Evolutionary conservation across 1,140 invertebrate genomes (phyloP), one percentile per base, ranked within the genome.

Genomic region (Zaprionus ghesquierei): DNA sequence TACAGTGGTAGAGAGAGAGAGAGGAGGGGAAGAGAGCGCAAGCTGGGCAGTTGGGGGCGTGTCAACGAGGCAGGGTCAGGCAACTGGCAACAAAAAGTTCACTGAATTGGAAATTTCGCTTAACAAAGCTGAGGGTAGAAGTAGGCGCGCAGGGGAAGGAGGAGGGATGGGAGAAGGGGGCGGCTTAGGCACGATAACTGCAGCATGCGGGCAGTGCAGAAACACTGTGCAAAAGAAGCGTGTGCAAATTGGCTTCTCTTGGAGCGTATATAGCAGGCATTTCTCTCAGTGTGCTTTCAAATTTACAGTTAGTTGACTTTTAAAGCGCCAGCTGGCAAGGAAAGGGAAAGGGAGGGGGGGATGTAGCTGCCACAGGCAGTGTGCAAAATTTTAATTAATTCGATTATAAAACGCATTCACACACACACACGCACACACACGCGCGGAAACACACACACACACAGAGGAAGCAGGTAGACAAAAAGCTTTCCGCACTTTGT

Each of bases 71-170:
- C 49, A 54, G 66, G 55, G 35, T 49, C 56, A 61, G 50, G 70
- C 70, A 73, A 50, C 60, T 71, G 68, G 68, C 22, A 87, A 87
- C 84, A 89, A 84, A 89, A 84, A 77, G 84, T 89, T 89, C 84
- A 89, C 73, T 89, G 85, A 89, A 84, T 89, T 89, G 84, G 84
- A 89, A 89, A 89, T 80, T 89, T 80, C 64, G 70, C 77, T 89
- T 74, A 89, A 79, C 63, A 77, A 76, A 73, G 54, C 76, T 70
- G 49, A 25, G 61, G 33, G 63, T 35, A 12, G 15, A 2, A 0
- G 18, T 15, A 1, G 13, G 29, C 0, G 27, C 3, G 27, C 6
- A 29, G 38, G 41, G 18, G 5, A 0, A n/a, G 5, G 10, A 4
- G 13, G 13, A 15, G 4, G 13, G 33, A n/a, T 1, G 31, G 13